A percentile compares a stretch with the other conserved stretches of the same genome.
Conservation (phyloP, 1,140 invertebrate species). For the Cherax destructor region DNA sequence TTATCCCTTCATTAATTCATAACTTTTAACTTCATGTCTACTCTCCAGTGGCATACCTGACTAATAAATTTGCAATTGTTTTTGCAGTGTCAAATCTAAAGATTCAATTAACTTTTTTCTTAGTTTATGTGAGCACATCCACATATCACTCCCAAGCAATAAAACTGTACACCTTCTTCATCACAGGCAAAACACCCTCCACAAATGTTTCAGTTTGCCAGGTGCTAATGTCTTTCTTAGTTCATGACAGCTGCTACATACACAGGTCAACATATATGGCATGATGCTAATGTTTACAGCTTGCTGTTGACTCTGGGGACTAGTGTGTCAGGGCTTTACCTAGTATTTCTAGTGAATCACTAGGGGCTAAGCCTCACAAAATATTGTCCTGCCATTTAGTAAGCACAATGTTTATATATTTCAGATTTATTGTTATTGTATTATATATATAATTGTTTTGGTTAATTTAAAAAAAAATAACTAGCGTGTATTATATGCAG, state of each 20-base stretch:
- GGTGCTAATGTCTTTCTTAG: not conserved
- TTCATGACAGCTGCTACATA: not conserved
- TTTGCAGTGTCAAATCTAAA: too few relatives aligned
- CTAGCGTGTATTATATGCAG: not conserved
- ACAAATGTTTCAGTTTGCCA: not conserved
- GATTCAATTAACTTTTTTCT: too few relatives aligned
- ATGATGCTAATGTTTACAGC: not conserved
- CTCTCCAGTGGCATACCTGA: too few relatives aligned
- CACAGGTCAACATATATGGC: not conserved
- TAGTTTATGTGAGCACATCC: not conserved
- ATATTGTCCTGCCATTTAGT: not conserved
- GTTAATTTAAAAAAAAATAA: not conserved
- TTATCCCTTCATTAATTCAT: too few relatives aligned
- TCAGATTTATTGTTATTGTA: not conserved
- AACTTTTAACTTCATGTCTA: too few relatives aligned
- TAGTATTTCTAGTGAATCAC: not conserved
- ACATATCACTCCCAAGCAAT: not conserved
- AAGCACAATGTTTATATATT: not conserved
- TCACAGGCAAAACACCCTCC: not conserved
- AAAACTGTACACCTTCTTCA: not conserved
- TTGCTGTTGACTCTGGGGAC: not conserved
- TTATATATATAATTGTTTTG: not conserved
- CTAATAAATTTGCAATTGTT: too few relatives aligned
- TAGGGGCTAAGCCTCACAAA: not conserved
- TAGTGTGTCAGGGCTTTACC: not conserved